Evolutionary conservation across 1,140 invertebrate genomes (phyloP), one percentile per base, ranked within the genome.

Genomic region (Leguminivora glycinivorella): DNA sequence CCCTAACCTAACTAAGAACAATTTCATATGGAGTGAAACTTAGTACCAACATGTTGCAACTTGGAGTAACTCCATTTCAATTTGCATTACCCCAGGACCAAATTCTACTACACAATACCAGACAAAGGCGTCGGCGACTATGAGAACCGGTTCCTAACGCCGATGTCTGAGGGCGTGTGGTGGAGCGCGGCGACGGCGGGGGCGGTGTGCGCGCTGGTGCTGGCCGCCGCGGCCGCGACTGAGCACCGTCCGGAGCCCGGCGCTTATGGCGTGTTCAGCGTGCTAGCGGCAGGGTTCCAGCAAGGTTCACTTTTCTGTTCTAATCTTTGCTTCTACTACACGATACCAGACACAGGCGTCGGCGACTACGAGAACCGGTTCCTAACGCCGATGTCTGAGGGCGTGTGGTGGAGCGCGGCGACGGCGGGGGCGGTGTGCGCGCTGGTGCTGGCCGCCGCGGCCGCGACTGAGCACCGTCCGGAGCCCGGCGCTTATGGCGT

Each of bases 301-400:
- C 87, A 90, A 81, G 87, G 88, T 88, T 4, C 10, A 3, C 10
- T 38, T 38, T 38, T 12, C 34, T 38, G 34, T 38, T 38, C 14
- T 38, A n/a, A n/a, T n/a, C n/a, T n/a, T n/a, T n/a, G n/a, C n/a
- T 88, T 89, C 60, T 91, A 81, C 77, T 91, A 89, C 71, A 73
- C 87, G 0, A 89, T 91, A 25, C 79, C 85, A 26, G 78, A 84
- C 10, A 78, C 78, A 63, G 89, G 89, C 0, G 74, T 89, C 0
- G 89, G 89, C n/a, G 70, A 79, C 4, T 91, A 89, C 63, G 89
- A 91, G 74, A 91, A 91, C 70, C 79, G 80, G 2, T 89, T 91
- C 70, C 78, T 91, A 0, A 80, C 80, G 0, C 88, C 88, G 0
- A 74, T 90, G 52, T 88, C 88, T 0, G 17, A 67, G 0, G 79